Percentiles rank a stretch among this genome's conserved stretches.
These are phyloP conservation scores for Amphiura filiformis DNA, from an alignment of 35 echinoderm and acorn worm genomes.

Conservation along the genomic window DNA sequence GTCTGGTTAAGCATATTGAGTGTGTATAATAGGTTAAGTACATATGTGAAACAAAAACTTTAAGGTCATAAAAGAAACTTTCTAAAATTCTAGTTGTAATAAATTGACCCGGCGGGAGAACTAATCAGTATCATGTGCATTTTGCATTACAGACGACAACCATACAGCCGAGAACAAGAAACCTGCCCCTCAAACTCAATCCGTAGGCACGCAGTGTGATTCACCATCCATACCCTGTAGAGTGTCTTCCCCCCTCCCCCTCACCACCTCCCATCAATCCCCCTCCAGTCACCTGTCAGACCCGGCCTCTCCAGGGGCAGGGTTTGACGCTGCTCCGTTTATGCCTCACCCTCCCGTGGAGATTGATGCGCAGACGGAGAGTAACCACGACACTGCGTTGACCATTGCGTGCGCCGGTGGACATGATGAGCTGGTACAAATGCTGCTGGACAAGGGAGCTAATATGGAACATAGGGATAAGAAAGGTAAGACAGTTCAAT, in stretches of 20 bases:
- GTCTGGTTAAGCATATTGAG: no score
- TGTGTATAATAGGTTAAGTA: no score
- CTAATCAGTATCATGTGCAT: no score
- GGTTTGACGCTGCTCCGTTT: slow-evolving; percentile 59
- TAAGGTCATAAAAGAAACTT: no score
- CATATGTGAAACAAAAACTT: no score
- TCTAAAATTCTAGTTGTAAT: no score
- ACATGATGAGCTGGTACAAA: slow-evolving; percentile 85
- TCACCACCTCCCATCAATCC: slow-evolving; percentile 45
- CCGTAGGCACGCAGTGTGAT: slow-evolving; percentile 95
- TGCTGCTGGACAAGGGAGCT: slow-evolving; percentile 81
- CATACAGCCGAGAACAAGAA: slow-evolving; percentile 50
- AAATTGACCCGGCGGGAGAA: no score
- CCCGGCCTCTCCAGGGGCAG: slow-evolving; percentile 53
- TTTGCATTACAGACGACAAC: slow-evolving; percentile 16
- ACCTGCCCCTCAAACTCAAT: slow-evolving; percentile 82
- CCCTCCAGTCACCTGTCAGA: slow-evolving; percentile 18
- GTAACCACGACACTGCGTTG: slow-evolving; percentile 97
- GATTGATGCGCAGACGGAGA: slow-evolving; percentile 98
- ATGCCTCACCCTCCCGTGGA: slow-evolving; percentile 90
- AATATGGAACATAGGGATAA: slow-evolving; percentile 94
- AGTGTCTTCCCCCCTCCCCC: slow-evolving; percentile 32
- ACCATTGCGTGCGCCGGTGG: slow-evolving; percentile 95
- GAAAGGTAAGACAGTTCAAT: no score
- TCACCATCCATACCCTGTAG: slow-evolving; percentile 51